Evolutionary conservation across 23 tunicate species (phyloP), one percentile per base, ranked within the genome.

Genomic region (Ciona savignyi): DNA sequence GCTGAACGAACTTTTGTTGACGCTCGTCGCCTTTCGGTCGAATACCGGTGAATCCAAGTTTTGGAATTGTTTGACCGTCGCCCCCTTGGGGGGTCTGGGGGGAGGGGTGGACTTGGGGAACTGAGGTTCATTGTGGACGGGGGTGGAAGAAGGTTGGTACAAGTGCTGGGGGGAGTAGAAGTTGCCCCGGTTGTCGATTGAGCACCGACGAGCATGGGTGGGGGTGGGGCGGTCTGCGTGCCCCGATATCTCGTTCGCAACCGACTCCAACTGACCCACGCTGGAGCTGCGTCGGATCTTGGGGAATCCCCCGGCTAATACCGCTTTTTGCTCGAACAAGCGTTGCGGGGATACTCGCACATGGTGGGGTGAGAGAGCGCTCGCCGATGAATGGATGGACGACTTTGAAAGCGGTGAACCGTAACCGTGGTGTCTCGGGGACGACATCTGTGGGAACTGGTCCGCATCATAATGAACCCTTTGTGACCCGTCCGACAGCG

Each of bases 1-100:
- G n/a, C n/a, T n/a, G n/a, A n/a, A n/a, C n/a, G n/a, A n/a, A n/a
- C n/a, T n/a, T n/a, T n/a, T n/a, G n/a, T n/a, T n/a, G n/a, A n/a
- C n/a, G n/a, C n/a, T n/a, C n/a, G n/a, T n/a, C n/a, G n/a, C n/a
- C n/a, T n/a, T n/a, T n/a, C n/a, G n/a, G n/a, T n/a, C n/a, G n/a
- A n/a, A n/a, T n/a, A n/a, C n/a, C n/a, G n/a, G n/a, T n/a, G n/a
- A n/a, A n/a, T n/a, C n/a, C n/a, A n/a, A n/a, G 35, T 28, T 29
- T 35, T 34, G 24, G 25, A 62, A 65, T 64, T 77, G 81, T 77
- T 77, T 77, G 3, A 74, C 69, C 1, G 81, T 66, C 1, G 81
- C 72, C 30, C 74, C 87, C 19, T 86, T 86, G 21, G 93, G 93
- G 29, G 93, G 93, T 66, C 93, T 32, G 33, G 89, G 81, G 2